phyloP scores from a whole-genome alignment of 2,797 vertebrate species.

The Sebastes vulpes region DNA sequence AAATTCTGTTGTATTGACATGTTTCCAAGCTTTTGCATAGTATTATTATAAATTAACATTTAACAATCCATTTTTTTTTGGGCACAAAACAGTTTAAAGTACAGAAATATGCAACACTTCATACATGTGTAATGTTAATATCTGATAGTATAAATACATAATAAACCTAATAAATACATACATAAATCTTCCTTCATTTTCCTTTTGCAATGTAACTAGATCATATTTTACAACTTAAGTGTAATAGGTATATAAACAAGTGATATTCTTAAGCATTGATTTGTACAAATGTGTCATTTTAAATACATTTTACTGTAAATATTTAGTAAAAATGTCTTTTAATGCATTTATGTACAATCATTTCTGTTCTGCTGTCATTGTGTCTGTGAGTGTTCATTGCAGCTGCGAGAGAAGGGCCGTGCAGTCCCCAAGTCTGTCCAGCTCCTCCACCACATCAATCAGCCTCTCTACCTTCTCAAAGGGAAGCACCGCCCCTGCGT shows the following conservation, averaged over 20 bases:
- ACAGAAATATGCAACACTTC: background rate
- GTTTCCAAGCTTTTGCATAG: background rate
- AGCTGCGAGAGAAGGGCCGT: constrained; percentile 83
- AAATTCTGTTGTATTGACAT: background rate
- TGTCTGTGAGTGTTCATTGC: constrained; percentile 62
- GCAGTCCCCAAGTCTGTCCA: constrained; percentile 85
- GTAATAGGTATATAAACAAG: background rate
- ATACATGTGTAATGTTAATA: background rate
- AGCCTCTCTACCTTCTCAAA: constrained; percentile 83
- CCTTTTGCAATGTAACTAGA: background rate
- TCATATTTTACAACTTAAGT: background rate
- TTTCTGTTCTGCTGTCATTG: background rate
- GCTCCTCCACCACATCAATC: constrained; percentile 84
- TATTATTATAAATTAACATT: background rate
- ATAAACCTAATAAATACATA: background rate
- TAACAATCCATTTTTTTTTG: background rate
- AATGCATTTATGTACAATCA: background rate
- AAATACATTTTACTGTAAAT: background rate
- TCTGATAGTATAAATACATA: background rate
- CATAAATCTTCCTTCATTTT: background rate
- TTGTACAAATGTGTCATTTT: background rate
- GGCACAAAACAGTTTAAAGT: background rate
- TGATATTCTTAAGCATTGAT: background rate
- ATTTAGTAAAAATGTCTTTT: background rate
- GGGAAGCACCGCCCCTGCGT: constrained; percentile 84